Percentiles rank a stretch among this genome's conserved stretches.
These are phyloP conservation scores for Yponomeuta cagnagella DNA, from an alignment of 2,888 invertebrate species.

Conservation along the genomic window DNA sequence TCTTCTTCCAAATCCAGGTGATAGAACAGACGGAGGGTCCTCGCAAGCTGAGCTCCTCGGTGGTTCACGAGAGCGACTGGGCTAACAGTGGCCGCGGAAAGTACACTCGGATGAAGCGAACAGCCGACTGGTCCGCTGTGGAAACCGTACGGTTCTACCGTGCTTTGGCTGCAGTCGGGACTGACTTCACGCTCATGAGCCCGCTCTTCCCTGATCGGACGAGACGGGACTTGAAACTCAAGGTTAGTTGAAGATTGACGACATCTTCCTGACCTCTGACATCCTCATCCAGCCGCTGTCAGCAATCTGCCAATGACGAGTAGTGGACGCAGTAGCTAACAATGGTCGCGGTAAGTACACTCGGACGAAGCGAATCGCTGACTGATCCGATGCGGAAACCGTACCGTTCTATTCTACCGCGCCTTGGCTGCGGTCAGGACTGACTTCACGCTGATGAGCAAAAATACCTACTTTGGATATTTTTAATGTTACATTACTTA, in stretches of 20 bases:
- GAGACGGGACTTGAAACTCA: conserved; percentile 89
- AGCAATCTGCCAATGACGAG: too few relatives aligned
- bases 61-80: conserved; percentile 79
- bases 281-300: too few relatives aligned
- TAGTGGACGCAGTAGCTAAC: conserved; percentile 31
- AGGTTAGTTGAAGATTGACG: conserved; percentile 51
- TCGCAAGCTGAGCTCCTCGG: conserved; percentile 78
- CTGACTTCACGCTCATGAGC: conserved; percentile 94
- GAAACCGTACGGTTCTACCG: conserved; percentile 95
- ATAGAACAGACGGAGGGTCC: conserved; percentile 81
- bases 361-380: conserved; percentile 79
- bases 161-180: conserved; percentile 91
- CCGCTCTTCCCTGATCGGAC: conserved; percentile 86
- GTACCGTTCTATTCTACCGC: conserved; percentile 86
- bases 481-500: too few relatives aligned
- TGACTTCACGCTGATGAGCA: conserved; percentile 92
- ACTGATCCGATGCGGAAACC: conserved; percentile 87
- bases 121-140: conserved; percentile 83
- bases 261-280: too few relatives aligned
- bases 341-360: conserved; percentile 79
- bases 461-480: too few relatives aligned
- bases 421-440: conserved; percentile 93
- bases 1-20: conserved; percentile 45
- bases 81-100: conserved; percentile 74
- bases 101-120: conserved; percentile 80